Evolutionary conservation across 2,888 invertebrate genomes (phyloP).

Genomic region (Hipparchia semele): DNA sequence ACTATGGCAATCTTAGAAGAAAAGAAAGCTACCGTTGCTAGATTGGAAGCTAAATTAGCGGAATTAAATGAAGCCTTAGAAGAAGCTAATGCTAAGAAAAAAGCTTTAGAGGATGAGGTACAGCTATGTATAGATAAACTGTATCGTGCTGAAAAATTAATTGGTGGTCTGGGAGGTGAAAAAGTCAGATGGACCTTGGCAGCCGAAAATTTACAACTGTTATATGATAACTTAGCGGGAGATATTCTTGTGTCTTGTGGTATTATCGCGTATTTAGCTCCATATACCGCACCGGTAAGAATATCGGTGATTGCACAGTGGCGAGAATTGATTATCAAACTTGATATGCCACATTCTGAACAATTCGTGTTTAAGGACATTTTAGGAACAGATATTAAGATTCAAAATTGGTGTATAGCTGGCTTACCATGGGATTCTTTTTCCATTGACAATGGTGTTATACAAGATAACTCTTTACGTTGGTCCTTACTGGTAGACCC

Average conservation of each 20-base stretch:
- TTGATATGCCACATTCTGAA: constrained; percentile 90
- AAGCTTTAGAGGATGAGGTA: constrained; percentile 88
- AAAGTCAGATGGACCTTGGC: constrained; percentile 92
- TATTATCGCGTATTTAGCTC: constrained; percentile 94
- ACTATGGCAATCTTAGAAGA: constrained; percentile 93
- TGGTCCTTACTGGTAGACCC: constrained; percentile 94
- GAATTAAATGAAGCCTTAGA: constrained; percentile 86
- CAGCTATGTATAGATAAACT: constrained; percentile 93
- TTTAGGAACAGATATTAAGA: constrained; percentile 93
- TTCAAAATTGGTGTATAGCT: constrained; percentile 93
- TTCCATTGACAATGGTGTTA: constrained; percentile 93
- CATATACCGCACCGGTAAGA: constrained; percentile 89
- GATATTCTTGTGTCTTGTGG: constrained; percentile 95
- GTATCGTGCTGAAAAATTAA: constrained; percentile 92
- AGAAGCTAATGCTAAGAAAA: constrained; percentile 86
- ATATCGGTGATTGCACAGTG: constrained; percentile 85
- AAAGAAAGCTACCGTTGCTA: constrained; percentile 90
- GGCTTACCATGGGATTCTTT: constrained; percentile 92
- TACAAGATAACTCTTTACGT: constrained; percentile 89
- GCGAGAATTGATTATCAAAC: constrained; percentile 86
- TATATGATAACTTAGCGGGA: constrained; percentile 93
- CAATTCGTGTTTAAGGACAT: constrained; percentile 88
- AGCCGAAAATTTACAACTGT: constrained; percentile 88
- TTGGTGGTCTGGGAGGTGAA: constrained; percentile 94
- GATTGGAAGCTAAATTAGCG: constrained; percentile 90